Conservation (phyloP, 2,113 vertebrate species). For the Lepus timidus region DNA sequence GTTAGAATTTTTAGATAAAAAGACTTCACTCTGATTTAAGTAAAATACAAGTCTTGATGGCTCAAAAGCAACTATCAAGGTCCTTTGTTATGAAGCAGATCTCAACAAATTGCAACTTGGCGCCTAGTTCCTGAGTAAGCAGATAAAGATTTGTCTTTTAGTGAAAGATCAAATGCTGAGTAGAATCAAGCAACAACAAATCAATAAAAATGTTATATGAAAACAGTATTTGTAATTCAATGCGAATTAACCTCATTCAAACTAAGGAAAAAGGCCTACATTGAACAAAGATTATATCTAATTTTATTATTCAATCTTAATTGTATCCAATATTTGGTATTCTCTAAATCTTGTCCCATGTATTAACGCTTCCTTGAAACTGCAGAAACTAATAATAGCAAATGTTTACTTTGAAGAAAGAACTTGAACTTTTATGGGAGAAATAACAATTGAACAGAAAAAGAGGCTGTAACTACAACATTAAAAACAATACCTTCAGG, state of each 20-base stretch:
- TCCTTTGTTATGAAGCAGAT: not conserved
- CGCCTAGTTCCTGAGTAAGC: not conserved
- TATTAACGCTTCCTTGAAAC: not conserved
- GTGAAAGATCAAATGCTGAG: not conserved
- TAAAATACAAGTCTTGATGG: not conserved
- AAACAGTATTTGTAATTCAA: slow-evolving; percentile 7
- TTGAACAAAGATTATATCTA: not conserved
- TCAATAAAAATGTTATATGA: not conserved
- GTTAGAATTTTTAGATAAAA: slow-evolving; percentile 23
- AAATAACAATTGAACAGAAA: slow-evolving; percentile 26
- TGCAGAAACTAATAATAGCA: not conserved
- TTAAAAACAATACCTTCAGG: not conserved
- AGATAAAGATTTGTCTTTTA: slow-evolving; percentile 2
- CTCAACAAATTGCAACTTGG: slow-evolving; percentile 20
- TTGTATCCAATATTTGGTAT: not conserved
- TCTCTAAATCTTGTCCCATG: not conserved
- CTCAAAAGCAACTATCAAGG: not conserved
- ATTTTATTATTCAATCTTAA: slow-evolving; percentile 31
- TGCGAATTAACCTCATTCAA: not conserved
- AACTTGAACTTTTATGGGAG: not conserved
- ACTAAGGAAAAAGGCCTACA: not conserved
- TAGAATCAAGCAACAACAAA: not conserved
- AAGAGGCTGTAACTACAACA: not conserved
- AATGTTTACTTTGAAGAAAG: slow-evolving; percentile 6
- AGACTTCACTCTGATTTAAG: not conserved